These are phyloP conservation scores for Parazoanthus swiftii DNA, from an alignment of 92 coral and sea anemone species.

Conservation along the genomic window DNA sequence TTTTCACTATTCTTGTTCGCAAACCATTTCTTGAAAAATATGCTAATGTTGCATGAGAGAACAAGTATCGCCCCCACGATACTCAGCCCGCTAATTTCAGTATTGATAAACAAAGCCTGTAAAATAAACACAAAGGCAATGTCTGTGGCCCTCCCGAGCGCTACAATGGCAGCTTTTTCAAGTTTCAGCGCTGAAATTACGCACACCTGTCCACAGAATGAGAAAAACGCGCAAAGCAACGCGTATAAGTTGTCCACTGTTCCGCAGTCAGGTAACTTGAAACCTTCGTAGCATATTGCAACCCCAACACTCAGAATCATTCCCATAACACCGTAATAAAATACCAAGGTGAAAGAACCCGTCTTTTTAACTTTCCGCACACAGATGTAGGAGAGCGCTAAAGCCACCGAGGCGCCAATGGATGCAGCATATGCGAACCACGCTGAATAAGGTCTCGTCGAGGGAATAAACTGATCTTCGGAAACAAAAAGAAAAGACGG, in stretches of 20 bases:
- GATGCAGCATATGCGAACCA: slow-evolving; percentile 2
- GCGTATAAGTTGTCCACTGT: slow-evolving; percentile 12
- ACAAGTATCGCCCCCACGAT: slow-evolving; percentile 63
- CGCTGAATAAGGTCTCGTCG: neutral
- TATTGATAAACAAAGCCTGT: slow-evolving; percentile 44
- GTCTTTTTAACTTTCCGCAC: slow-evolving; percentile 41
- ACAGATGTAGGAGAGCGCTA: slow-evolving; percentile 23
- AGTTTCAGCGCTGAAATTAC: slow-evolving; percentile 25
- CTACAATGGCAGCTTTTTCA: slow-evolving; percentile 53
- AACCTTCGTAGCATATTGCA: neutral
- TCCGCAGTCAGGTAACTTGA: slow-evolving; percentile 13
- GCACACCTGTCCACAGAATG: slow-evolving; percentile 48
- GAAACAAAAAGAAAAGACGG: slow-evolving; percentile 37
- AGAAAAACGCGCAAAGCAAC: slow-evolving; percentile 8
- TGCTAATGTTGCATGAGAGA: slow-evolving; percentile 54
- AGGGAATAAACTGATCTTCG: neutral
- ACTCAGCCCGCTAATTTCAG: slow-evolving; percentile 45
- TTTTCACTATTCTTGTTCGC: neutral
- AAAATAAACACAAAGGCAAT: slow-evolving; percentile 63
- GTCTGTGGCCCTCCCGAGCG: slow-evolving; percentile 62
- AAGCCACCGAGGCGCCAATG: neutral
- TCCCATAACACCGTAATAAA: slow-evolving; percentile 48
- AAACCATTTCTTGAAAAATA: slow-evolving; percentile 49
- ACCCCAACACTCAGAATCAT: neutral
- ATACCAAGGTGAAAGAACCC: slow-evolving; percentile 32